Evolutionary conservation across 2,888 invertebrate genomes (phyloP), one percentile per base, ranked within the genome.

Genomic region (Leptinotarsa rubiginosa): DNA sequence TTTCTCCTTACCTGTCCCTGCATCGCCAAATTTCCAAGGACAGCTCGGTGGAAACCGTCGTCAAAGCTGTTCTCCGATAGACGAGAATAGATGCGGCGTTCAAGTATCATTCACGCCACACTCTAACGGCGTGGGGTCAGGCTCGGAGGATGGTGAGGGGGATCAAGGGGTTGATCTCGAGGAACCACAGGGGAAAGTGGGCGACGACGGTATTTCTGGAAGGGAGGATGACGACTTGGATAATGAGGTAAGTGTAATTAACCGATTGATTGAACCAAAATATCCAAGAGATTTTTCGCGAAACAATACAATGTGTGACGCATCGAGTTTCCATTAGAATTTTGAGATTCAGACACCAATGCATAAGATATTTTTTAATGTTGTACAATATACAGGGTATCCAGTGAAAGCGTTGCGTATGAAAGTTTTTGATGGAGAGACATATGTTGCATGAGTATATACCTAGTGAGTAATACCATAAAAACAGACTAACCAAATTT

Each of bases 141-240:
- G 85, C 22, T 73, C 72, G 10, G 75, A 77, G 18, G 77, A 74
- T 16, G 72, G 69, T 22, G 64, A 64, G 22, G 69, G 64, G 50
- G 41, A 75, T 41, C 68, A 20, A 15, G 70, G 20, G 54, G 69
- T 66, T 62, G 47, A 47, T 65, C 69, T 69, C 72, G 70, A n/a
- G 15, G 69, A 74, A 47, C 62, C 47, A 15, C 72, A 69, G 1
- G 74, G 71, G 10, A 72, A 70, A 13, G 72, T 31, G 16, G 73
- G 49, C 47, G 72, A 68, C 31, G 70, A 22, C 16, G 64, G 62
- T 22, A 65, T 16, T n/a, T 65, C 56, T 4, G 71, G 65, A 41
- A 72, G 49, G 59, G 75, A 56, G 47, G 59, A 70, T 25, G 74
- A 70, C 2, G 76, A 75, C 54, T 59, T 62, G 47, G 73, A 77